These are phyloP conservation scores for Drosophila bocqueti DNA, from an alignment of 1,140 invertebrate genomes.

Conservation along the genomic window DNA sequence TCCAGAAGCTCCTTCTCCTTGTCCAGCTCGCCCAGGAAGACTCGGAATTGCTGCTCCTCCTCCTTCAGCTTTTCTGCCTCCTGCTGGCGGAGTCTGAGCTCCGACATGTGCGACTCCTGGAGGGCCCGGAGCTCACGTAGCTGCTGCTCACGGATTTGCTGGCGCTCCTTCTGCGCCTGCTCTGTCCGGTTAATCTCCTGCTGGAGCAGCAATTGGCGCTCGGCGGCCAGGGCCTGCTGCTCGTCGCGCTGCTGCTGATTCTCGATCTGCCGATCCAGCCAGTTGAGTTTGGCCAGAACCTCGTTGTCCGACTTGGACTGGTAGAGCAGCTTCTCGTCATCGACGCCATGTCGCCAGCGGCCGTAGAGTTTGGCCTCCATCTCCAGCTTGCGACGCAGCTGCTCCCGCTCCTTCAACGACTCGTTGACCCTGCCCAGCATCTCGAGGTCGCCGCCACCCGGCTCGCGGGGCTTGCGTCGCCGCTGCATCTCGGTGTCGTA, in stretches of 20 bases:
- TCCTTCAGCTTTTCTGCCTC: conserved; percentile 69
- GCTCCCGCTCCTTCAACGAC: conserved; percentile 82
- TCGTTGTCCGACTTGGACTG: conserved; percentile 75
- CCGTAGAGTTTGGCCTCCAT: conserved; percentile 86
- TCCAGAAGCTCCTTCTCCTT: conserved; percentile 72
- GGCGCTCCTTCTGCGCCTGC: conserved; percentile 66
- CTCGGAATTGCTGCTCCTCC: conserved; percentile 65
- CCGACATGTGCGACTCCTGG: conserved; percentile 72
- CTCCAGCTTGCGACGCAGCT: conserved; percentile 85
- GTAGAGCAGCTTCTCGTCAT: conserved; percentile 82
- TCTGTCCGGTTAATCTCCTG: conserved; percentile 74
- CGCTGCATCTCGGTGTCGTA: conserved; percentile 85
- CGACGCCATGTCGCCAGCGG: conserved; percentile 85
- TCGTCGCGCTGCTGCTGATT: conserved; percentile 85
- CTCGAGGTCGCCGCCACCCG: conserved; percentile 45
- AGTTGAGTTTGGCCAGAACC: conserved; percentile 86
- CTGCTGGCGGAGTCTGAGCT: conserved; percentile 68
- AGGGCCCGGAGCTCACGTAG: conserved; percentile 67
- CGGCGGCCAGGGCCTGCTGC: conserved; percentile 77
- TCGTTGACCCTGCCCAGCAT: conserved; percentile 83
- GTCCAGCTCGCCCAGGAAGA: conserved; percentile 59
- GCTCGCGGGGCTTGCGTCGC: conserved; percentile 23
- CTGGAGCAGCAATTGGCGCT: conserved; percentile 83
- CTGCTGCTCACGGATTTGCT: conserved; percentile 74
- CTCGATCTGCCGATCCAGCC: conserved; percentile 86